Percentiles rank a stretch among this genome's conserved stretches.
These are phyloP conservation scores for Prunella fulvescens DNA, from an alignment of 2,113 vertebrate genomes.

Conservation along the genomic window DNA sequence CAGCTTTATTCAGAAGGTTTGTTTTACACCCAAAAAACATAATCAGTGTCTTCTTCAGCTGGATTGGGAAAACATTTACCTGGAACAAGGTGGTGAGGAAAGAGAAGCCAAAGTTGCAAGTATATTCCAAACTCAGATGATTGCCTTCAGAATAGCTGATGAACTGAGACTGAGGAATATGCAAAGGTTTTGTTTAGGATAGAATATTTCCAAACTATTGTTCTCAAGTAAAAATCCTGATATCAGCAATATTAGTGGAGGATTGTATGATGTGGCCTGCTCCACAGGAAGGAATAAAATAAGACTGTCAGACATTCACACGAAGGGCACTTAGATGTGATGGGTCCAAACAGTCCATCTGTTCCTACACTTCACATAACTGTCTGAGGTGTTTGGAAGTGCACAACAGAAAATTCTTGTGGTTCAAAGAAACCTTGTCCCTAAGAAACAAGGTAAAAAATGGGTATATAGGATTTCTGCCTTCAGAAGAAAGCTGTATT, in stretches of 20 bases:
- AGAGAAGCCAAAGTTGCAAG: fast-evolving
- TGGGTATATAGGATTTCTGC: neutral
- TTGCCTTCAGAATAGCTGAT: neutral
- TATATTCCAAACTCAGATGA: neutral
- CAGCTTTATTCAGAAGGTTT: neutral
- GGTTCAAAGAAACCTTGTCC: neutral
- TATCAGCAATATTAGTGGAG: neutral
- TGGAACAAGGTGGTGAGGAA: neutral
- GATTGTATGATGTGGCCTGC: fast-evolving
- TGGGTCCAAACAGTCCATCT: neutral
- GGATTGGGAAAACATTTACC: neutral
- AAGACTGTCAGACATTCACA: neutral
- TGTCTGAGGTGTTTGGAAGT: neutral
- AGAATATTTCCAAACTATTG: fast-evolving
- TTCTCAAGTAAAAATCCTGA: neutral
- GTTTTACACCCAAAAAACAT: neutral
- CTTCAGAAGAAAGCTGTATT: neutral
- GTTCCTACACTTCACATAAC: neutral
- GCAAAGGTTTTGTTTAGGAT: neutral
- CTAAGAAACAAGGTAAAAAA: neutral
- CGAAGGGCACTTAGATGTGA: fast-evolving
- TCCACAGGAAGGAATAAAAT: neutral
- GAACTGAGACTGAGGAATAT: neutral
- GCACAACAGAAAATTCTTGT: neutral
- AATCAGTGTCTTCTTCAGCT: neutral